Evolutionary conservation across 2,888 invertebrate species (phyloP).

Genomic region (Drosophila trichaetosa): DNA sequence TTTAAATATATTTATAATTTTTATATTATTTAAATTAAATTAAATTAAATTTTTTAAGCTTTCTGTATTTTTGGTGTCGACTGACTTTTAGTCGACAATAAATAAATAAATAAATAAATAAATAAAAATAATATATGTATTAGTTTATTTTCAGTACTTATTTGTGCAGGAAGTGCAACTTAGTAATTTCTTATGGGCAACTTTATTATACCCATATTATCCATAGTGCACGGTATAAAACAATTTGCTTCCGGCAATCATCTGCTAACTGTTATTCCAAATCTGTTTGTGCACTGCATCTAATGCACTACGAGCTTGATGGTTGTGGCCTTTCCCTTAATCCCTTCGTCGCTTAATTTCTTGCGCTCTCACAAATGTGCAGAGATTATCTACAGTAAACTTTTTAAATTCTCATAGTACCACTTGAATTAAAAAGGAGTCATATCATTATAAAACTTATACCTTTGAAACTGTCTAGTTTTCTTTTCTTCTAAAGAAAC

Average conservation of each 20-base stretch:
- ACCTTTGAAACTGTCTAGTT: too few relatives aligned
- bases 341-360: constrained; percentile 30
- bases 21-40: too few relatives aligned
- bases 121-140: too few relatives aligned
- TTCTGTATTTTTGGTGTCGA: too few relatives aligned
- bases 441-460: too few relatives aligned
- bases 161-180: background rate
- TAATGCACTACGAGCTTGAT: constrained; percentile 14
- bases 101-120: too few relatives aligned
- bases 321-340: constrained; percentile 20
- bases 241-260: constrained; percentile 70
- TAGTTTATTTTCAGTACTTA: background rate
- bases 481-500: too few relatives aligned
- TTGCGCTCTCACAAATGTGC: constrained; percentile 12
- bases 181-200: background rate
- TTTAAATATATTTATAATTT: too few relatives aligned
- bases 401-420: background rate
- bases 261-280: constrained; percentile 53
- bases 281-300: constrained; percentile 26
- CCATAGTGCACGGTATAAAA: constrained; percentile 33
- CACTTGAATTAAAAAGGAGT: too few relatives aligned
- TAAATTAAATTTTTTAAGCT: too few relatives aligned
- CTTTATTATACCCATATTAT: background rate
- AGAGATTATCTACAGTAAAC: constrained; percentile 10
- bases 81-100: too few relatives aligned